These are phyloP conservation scores for Alexandromys oeconomus DNA, from an alignment of 2,797 vertebrate species.

Conservation along the genomic window DNA sequence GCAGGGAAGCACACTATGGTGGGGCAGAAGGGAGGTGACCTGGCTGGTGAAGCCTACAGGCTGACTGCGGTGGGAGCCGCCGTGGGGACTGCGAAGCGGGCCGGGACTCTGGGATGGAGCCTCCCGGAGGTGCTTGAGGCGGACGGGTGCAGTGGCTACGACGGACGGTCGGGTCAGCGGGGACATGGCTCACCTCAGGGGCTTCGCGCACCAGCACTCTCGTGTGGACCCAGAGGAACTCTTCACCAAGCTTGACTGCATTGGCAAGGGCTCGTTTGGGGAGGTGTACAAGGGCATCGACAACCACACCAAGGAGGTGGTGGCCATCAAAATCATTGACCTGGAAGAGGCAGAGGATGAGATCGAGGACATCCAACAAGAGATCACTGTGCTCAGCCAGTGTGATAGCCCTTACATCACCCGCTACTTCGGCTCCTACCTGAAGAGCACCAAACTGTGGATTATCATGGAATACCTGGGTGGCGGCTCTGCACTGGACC, in stretches of 20 bases:
- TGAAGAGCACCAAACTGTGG: conserved; percentile 95
- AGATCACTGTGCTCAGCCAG: conserved; percentile 94
- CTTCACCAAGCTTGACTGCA: conserved; percentile 93
- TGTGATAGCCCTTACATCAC: conserved; percentile 94
- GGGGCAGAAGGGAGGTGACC: neutral
- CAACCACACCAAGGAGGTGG: conserved; percentile 93
- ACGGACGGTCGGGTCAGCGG: no score
- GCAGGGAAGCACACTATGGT: neutral
- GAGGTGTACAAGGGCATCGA: conserved; percentile 95
- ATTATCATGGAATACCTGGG: conserved; percentile 96
- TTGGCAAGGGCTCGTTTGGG: conserved; percentile 93
- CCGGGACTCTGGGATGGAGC: no score
- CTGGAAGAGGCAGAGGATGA: conserved; percentile 94
- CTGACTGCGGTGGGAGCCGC: no score
- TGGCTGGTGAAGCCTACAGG: neutral
- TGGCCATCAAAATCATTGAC: conserved; percentile 95
- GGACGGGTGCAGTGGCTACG: no score
- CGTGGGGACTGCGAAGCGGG: no score
- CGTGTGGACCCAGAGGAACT: conserved; percentile 93
- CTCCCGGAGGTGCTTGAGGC: no score
- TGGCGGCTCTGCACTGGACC: conserved; percentile 93
- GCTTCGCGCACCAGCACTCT: no score
- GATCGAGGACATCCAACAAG: conserved; percentile 94
- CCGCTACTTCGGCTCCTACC: conserved; percentile 93
- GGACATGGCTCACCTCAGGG: no score